phyloP scores from a whole-genome alignment of 1,140 invertebrate species.

The Magallana gigas region DNA sequence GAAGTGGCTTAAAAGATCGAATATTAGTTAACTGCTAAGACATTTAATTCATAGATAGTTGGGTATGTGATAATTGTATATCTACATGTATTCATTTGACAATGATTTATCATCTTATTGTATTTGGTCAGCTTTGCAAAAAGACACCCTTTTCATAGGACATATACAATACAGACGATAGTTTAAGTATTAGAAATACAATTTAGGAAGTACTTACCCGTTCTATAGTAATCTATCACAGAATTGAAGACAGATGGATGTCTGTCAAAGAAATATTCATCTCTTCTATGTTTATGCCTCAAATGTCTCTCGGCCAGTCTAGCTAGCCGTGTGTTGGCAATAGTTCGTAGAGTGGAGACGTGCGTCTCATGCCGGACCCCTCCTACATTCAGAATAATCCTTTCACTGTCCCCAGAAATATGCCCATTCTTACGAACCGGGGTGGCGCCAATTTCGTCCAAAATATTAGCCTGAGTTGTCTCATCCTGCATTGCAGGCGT shows the following conservation, averaged over 20 bases:
- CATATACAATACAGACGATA: too few species aligned
- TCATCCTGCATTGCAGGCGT: slow-evolving; percentile 24
- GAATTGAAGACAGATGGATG: slow-evolving; percentile 78
- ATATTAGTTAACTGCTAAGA: too few species aligned
- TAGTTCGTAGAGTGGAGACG: slow-evolving; percentile 82
- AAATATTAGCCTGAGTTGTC: slow-evolving; percentile 23
- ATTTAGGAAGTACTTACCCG: slow-evolving; percentile 70
- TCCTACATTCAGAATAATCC: slow-evolving; percentile 96
- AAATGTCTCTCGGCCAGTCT: slow-evolving; percentile 72
- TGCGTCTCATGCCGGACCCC: slow-evolving; percentile 98
- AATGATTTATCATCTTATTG: too few species aligned
- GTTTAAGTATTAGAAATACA: too few species aligned
- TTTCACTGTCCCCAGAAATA: slow-evolving; percentile 62
- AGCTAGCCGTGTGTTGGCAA: slow-evolving; percentile 75
- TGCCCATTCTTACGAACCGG: slow-evolving; percentile 53
- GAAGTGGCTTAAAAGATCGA: too few species aligned
- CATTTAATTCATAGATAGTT: too few species aligned
- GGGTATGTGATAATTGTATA: too few species aligned
- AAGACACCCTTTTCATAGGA: too few species aligned
- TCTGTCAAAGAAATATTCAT: slow-evolving; percentile 79
- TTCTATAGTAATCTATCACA: slow-evolving; percentile 78
- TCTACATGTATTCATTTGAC: too few species aligned
- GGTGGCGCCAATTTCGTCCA: slow-evolving; percentile 56
- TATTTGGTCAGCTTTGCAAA: too few species aligned
- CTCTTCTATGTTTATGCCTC: slow-evolving; percentile 63